Evolutionary conservation across 2,113 vertebrate species (phyloP).

Genomic region (Acanthisitta chloris): DNA sequence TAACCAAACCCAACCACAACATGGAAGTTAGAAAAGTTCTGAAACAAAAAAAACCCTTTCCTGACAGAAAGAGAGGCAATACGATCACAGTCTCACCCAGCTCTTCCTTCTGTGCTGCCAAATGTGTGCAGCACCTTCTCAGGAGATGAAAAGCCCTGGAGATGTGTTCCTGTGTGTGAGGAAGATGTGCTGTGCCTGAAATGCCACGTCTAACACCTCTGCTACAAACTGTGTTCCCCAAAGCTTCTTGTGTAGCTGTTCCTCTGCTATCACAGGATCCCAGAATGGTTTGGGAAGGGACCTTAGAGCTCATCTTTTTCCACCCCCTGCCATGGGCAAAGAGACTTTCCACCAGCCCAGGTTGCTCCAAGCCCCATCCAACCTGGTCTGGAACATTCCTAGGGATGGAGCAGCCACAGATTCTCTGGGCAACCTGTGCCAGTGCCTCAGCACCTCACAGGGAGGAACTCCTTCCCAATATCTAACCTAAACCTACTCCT

Average conservation of each 20-base stretch:
- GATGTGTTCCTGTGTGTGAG: not conserved
- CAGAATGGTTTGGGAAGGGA: not conserved
- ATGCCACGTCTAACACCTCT: too few species aligned
- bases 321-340: not conserved
- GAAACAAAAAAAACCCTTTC: not conserved
- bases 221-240: not conserved
- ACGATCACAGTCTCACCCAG: not conserved
- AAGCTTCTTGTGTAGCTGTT: not conserved
- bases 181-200: not conserved
- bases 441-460: not conserved
- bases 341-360: accelerated
- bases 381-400: accelerated
- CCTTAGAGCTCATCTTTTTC: accelerated
- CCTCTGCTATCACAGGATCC: not conserved
- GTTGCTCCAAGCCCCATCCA: accelerated
- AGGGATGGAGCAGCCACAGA: not conserved
- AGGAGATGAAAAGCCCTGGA: not conserved
- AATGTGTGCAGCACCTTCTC: not conserved
- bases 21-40: not conserved
- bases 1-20: accelerated
- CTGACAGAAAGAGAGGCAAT: not conserved
- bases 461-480: not conserved
- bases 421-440: not conserved
- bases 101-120: not conserved
- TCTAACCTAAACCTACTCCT: accelerated